These are phyloP conservation scores for Oncorhynchus masou DNA, from an alignment of 2,113 vertebrate species.

Conservation along the genomic window DNA sequence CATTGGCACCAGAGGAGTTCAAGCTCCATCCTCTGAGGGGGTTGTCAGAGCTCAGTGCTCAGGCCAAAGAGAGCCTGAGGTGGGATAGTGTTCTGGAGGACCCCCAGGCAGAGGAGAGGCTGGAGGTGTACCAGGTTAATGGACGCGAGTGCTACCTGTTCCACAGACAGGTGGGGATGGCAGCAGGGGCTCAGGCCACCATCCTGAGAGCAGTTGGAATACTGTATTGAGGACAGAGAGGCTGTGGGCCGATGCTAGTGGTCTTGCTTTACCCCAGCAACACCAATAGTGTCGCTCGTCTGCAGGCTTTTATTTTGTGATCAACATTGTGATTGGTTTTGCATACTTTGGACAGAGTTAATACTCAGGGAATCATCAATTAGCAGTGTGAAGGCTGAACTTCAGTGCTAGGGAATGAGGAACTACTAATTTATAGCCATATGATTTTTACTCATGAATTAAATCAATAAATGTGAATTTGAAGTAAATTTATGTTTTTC, in stretches of 20 bases:
- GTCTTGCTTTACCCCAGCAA: not conserved
- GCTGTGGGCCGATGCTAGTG: no score
- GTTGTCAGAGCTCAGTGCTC: slow-evolving; percentile 32
- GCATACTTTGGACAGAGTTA: no score
- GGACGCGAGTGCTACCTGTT: slow-evolving; percentile 78
- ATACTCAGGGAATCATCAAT: no score
- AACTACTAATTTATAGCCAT: no score
- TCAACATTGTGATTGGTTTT: no score
- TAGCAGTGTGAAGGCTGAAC: no score
- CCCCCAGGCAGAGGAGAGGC: slow-evolving; percentile 73
- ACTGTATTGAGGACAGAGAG: not conserved
- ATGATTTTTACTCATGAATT: no score
- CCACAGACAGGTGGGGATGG: slow-evolving; percentile 64
- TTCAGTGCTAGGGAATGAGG: no score
- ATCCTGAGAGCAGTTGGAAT: not conserved
- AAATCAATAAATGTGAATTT: no score
- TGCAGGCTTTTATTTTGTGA: no score
- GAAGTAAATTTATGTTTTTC: no score
- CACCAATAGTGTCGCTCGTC: not conserved
- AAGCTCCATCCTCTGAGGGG: not conserved
- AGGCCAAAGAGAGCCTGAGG: slow-evolving; percentile 74
- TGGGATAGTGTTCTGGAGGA: slow-evolving; percentile 84
- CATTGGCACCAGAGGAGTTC: not conserved
- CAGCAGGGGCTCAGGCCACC: not conserved
- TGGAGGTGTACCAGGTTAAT: slow-evolving; percentile 75